Conservation (phyloP, 2,888 invertebrate genomes). For the Stegophylla sp. region DNA sequence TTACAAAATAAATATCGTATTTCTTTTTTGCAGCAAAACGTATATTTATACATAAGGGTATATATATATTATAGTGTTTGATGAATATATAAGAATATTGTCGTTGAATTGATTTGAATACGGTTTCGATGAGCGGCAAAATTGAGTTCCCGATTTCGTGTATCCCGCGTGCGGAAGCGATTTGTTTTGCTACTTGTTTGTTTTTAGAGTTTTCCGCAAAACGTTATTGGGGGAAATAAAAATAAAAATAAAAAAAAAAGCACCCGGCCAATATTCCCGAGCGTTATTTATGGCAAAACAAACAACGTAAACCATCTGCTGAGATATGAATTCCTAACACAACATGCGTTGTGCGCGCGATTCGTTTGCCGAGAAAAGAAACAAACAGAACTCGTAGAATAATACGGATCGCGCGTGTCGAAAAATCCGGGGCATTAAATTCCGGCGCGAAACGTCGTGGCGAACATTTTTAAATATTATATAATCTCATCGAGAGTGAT, state of each 20-base stretch:
- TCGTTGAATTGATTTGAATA: slow-evolving; percentile 18
- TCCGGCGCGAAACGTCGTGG: too few relatives aligned
- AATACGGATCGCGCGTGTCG: neutral
- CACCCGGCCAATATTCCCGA: slow-evolving; percentile 14
- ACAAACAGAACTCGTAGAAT: neutral
- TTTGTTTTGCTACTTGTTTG: slow-evolving; percentile 19
- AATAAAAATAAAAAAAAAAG: neutral
- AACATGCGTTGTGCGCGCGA: neutral
- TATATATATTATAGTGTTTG: too few relatives aligned
- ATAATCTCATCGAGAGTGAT: too few relatives aligned
- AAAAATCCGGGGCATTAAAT: too few relatives aligned
- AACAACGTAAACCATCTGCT: neutral
- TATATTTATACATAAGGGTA: neutral
- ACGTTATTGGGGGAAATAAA: too few relatives aligned
- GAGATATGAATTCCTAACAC: neutral
- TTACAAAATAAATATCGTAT: slow-evolving; percentile 4
- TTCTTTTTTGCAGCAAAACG: neutral
- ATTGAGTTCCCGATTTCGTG: slow-evolving; percentile 25
- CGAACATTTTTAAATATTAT: too few relatives aligned
- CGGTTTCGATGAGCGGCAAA: slow-evolving; percentile 28
- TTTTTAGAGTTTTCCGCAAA: slow-evolving; percentile 1
- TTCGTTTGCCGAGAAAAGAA: neutral
- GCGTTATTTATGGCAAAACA: slow-evolving; percentile 30
- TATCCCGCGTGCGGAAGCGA: neutral
- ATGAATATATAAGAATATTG: slow-evolving; percentile 2